Evolutionary conservation across 2,888 invertebrate species (phyloP).

Genomic region (Cremastobaeus sp.): DNA sequence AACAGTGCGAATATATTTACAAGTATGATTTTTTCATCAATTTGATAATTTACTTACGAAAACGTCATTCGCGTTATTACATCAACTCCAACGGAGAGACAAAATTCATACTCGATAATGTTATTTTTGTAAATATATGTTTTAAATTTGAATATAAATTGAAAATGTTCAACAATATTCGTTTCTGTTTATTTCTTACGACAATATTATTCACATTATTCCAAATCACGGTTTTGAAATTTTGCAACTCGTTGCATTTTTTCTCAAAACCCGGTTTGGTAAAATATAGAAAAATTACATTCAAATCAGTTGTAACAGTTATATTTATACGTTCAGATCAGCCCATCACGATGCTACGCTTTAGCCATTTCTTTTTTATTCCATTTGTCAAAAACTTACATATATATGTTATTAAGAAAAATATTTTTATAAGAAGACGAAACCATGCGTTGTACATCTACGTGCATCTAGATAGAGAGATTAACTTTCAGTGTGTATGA

Average conservation of each 20-base stretch:
- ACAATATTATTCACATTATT: conserved; percentile 23
- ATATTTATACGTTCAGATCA: no score
- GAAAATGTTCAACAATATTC: conserved; percentile 11
- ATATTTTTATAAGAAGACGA: conserved; percentile 52
- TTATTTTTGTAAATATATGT: conserved; percentile 22
- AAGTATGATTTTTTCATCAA: conserved; percentile 1
- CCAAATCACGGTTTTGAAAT: no score
- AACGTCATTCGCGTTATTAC: no score
- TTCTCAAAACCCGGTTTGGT: no score
- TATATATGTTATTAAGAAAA: conserved; percentile 41
- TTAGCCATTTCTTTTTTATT: no score
- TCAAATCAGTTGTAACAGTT: no score
- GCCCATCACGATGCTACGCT: no score
- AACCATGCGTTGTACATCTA: conserved; percentile 38
- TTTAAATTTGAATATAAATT: conserved; percentile 39
- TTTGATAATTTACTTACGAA: no score
- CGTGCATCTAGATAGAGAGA: conserved; percentile 25
- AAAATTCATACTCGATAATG: no score
- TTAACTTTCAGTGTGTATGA: conserved; percentile 37
- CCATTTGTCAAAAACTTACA: conserved; percentile 17
- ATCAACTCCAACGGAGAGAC: no score
- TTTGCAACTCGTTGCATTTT: no score
- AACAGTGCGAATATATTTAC: conserved; percentile 6
- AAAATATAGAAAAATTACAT: no score
- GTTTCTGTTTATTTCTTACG: conserved; percentile 16